Conservation (phyloP, 2,888 invertebrate genomes). For the Lepetodrilus schrolli region DNA sequence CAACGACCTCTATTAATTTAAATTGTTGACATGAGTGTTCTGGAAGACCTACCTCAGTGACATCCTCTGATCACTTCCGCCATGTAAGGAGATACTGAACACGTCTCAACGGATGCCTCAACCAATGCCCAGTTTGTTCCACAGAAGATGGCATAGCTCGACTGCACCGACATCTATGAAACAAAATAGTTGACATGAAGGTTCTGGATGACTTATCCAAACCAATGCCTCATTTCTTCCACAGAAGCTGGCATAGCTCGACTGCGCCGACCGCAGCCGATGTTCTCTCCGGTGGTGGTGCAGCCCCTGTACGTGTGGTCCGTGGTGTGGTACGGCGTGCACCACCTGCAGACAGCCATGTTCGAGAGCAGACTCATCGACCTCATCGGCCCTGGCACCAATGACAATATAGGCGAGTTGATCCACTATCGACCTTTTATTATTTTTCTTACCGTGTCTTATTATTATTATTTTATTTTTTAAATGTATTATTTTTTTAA, state of each 20-base stretch:
- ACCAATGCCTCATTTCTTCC: slow-evolving; percentile 3
- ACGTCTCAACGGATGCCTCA: too few species aligned
- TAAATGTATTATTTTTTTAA: too few species aligned
- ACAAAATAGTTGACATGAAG: too few species aligned
- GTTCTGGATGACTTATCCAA: too few species aligned
- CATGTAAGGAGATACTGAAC: too few species aligned
- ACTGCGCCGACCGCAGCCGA: slow-evolving; percentile 35
- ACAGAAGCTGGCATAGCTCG: slow-evolving; percentile 42
- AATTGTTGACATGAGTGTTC: too few species aligned
- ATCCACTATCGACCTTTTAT: too few species aligned
- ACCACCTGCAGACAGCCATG: slow-evolving; percentile 46
- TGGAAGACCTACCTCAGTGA: too few species aligned
- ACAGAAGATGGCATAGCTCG: slow-evolving; percentile 40
- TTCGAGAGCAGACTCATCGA: slow-evolving; percentile 46
- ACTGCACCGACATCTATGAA: slow-evolving; percentile 29
- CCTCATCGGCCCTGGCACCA: slow-evolving; percentile 15
- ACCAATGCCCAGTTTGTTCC: neutral
- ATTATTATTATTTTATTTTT: too few species aligned
- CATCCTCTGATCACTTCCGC: too few species aligned
- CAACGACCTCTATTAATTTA: too few species aligned
- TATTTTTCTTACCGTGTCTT: too few species aligned
- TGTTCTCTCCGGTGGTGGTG: slow-evolving; percentile 40
- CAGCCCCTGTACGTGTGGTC: slow-evolving; percentile 47
- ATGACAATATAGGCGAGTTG: slow-evolving; percentile 3
- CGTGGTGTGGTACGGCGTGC: slow-evolving; percentile 49